These are phyloP conservation scores for Agrochola macilenta DNA, from an alignment of 2,888 invertebrate species.

Conservation along the genomic window DNA sequence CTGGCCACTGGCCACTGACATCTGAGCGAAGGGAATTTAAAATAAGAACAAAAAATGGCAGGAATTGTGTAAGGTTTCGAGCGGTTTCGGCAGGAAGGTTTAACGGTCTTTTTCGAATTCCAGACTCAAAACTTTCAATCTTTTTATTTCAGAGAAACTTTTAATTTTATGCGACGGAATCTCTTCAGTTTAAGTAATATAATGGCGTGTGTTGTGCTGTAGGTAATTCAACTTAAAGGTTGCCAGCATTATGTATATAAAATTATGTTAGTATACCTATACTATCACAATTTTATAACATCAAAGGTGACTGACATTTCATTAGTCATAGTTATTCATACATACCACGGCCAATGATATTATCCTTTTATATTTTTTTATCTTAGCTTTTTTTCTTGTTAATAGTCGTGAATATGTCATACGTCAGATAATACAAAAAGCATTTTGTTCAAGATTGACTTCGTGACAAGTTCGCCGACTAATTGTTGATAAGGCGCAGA, in stretches of 20 bases:
- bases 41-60: slow-evolving; percentile 67
- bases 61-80: slow-evolving; percentile 71
- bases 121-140: slow-evolving; percentile 2
- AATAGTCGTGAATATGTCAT: slow-evolving; percentile 44
- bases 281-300: slow-evolving; percentile 17
- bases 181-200: neutral
- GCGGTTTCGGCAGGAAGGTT: slow-evolving; percentile 64
- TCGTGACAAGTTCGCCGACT: slow-evolving; percentile 42
- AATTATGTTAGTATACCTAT: neutral
- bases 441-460: slow-evolving; percentile 66
- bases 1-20: slow-evolving; percentile 68
- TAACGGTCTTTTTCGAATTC: slow-evolving; percentile 35
- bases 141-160: slow-evolving; percentile 5
- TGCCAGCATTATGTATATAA: slow-evolving; percentile 1
- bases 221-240: neutral
- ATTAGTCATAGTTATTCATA: slow-evolving; percentile 48
- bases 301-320: slow-evolving; percentile 60
- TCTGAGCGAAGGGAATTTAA: slow-evolving; percentile 64
- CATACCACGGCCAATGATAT: slow-evolving; percentile 39
- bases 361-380: slow-evolving; percentile 65
- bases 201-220: neutral
- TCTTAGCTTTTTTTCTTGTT: slow-evolving; percentile 63
- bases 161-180: neutral
- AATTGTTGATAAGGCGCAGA: slow-evolving; percentile 49
- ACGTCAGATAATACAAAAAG: slow-evolving; percentile 70